Percentiles rank a stretch among this genome's conserved stretches.
Evolutionary conservation across 2,888 invertebrate genomes (phyloP).

Genomic region (Perdita meconis): DNA sequence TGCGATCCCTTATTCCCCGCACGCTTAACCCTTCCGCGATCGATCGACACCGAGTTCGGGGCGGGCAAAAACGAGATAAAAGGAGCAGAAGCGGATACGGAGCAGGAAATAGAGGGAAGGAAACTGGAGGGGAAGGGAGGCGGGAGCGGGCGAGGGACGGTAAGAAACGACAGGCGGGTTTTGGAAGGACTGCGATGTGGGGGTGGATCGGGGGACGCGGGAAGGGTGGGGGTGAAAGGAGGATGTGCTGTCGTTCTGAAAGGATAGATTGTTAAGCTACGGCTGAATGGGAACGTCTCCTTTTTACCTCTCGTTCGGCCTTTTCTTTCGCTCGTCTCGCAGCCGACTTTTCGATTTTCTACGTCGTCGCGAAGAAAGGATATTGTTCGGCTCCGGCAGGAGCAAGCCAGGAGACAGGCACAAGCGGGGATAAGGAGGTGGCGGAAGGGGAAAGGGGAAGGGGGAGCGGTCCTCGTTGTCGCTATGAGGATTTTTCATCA

Average conservation of each 20-base stretch:
- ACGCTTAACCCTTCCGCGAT: conserved; percentile 65
- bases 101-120: conserved; percentile 29
- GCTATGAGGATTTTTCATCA: conserved; percentile 76
- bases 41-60: conserved; percentile 49
- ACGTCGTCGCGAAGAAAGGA: conserved; percentile 79
- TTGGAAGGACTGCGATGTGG: conserved; percentile 43
- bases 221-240: conserved; percentile 46
- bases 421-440: neutral
- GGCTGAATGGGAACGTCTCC: conserved; percentile 77
- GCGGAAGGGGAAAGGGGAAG: neutral
- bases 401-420: conserved; percentile 38
- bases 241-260: conserved; percentile 75
- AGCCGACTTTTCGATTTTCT: conserved; percentile 79
- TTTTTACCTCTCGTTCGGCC: conserved; percentile 74
- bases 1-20: conserved; percentile 55
- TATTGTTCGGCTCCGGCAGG: conserved; percentile 75
- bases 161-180: conserved; percentile 40
- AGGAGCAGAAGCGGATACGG: conserved; percentile 17
- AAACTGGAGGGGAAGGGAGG: neutral
- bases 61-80: conserved; percentile 51
- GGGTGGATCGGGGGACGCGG: neutral
- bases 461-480: conserved; percentile 12
- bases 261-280: conserved; percentile 80
- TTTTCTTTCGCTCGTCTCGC: conserved; percentile 73
- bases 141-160: conserved; percentile 3